Conservation (phyloP, 2,113 vertebrate genomes). For the Catharus bicknelli region DNA sequence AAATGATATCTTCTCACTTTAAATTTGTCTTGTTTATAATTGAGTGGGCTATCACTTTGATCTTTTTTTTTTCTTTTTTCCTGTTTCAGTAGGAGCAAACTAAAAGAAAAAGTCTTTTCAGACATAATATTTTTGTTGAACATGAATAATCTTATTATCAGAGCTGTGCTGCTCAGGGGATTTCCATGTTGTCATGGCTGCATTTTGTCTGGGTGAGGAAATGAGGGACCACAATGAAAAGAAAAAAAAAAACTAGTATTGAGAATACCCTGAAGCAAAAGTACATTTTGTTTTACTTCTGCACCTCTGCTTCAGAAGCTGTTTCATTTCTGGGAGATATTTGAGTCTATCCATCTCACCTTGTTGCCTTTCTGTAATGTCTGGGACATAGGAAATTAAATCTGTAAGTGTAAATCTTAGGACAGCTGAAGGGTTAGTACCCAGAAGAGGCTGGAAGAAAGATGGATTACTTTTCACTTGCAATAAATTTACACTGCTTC, state of each 20-base stretch:
- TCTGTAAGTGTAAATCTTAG: neutral
- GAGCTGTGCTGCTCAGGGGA: slow-evolving; percentile 31
- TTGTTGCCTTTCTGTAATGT: neutral
- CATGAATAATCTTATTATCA: slow-evolving; percentile 48
- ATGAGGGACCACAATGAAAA: slow-evolving; percentile 29
- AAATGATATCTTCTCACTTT: slow-evolving; percentile 43
- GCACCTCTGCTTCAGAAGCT: neutral
- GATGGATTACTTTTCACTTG: neutral
- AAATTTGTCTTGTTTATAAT: slow-evolving; percentile 62
- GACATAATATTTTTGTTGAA: slow-evolving; percentile 62
- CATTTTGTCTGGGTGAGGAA: slow-evolving; percentile 49
- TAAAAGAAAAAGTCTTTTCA: slow-evolving; percentile 41
- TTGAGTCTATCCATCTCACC: neutral
- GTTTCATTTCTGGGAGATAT: neutral
- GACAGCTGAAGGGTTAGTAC: neutral
- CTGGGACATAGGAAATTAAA: neutral
- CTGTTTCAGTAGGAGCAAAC: slow-evolving; percentile 37
- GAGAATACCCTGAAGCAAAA: slow-evolving; percentile 21
- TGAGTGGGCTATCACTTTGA: slow-evolving; percentile 59
- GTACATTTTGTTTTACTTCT: slow-evolving; percentile 39
- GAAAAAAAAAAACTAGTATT: neutral
- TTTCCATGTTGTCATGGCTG: slow-evolving; percentile 62
- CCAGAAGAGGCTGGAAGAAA: neutral
- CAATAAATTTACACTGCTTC: neutral
- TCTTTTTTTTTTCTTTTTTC: slow-evolving; percentile 45